A percentile compares a stretch with the other conserved stretches of the same genome.
Evolutionary conservation across 1,140 invertebrate genomes (phyloP).

Genomic region (Nephila pilipes): DNA sequence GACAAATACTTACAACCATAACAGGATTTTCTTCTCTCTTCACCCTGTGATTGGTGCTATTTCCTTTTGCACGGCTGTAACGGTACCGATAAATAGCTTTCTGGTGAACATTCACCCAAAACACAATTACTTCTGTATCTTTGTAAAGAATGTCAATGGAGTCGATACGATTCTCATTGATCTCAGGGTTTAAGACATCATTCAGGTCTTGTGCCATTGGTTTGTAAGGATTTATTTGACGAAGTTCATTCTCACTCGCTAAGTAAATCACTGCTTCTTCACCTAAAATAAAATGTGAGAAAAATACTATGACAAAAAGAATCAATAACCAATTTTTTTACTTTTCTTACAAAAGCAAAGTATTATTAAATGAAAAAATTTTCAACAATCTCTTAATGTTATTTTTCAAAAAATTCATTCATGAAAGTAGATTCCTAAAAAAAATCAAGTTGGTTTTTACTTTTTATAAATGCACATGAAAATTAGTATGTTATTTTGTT

Average conservation of each 20-base stretch:
- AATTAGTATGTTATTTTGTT: too few relatives aligned
- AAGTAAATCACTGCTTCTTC: conserved; percentile 84
- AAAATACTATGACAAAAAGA: not conserved
- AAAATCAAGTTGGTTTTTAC: too few relatives aligned
- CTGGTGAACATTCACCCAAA: conserved; percentile 78
- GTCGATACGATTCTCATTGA: conserved; percentile 78
- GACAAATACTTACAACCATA: conserved; percentile 47
- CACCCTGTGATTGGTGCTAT: not conserved
- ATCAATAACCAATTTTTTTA: too few relatives aligned
- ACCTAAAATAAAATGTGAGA: conserved; percentile 78
- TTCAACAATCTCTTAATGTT: too few relatives aligned
- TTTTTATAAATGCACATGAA: too few relatives aligned
- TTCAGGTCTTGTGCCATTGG: conserved; percentile 80
- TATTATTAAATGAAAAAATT: too few relatives aligned
- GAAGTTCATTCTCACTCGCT: conserved; percentile 85
- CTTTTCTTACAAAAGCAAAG: too few relatives aligned
- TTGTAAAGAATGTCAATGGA: conserved; percentile 79
- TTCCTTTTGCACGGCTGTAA: conserved; percentile 19
- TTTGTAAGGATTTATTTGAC: conserved; percentile 85
- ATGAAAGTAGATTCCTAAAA: too few relatives aligned
- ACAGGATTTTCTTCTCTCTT: conserved; percentile 68
- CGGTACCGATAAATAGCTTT: conserved; percentile 77
- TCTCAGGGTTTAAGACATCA: conserved; percentile 79
- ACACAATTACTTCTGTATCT: conserved; percentile 69
- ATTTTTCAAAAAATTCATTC: too few relatives aligned